Evolutionary conservation across 1,140 invertebrate genomes (phyloP).

Genomic region (Lordiphosa stackelbergi): DNA sequence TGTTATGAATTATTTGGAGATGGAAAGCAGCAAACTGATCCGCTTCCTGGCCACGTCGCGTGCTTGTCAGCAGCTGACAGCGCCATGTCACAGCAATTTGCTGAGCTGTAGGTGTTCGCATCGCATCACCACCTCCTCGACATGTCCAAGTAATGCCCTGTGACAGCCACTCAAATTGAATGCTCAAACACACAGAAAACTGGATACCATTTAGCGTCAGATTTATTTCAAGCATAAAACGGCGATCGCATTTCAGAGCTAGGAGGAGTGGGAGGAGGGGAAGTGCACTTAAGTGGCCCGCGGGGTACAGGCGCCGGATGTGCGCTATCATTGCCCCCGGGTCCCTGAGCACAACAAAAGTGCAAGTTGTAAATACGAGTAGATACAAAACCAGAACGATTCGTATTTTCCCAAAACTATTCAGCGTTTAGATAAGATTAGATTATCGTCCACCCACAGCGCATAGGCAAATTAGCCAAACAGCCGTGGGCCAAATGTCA

Average conservation of each 20-base stretch:
- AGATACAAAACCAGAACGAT: constrained; percentile 17
- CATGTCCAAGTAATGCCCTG: constrained; percentile 46
- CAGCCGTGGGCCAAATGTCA: constrained; percentile 23
- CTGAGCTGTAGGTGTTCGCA: constrained; percentile 48
- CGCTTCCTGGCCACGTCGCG: constrained; percentile 59
- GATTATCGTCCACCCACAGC: constrained; percentile 24
- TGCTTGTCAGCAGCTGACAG: constrained; percentile 75
- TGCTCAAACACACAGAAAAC: constrained; percentile 35
- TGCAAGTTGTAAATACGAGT: constrained; percentile 36
- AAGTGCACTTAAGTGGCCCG: constrained; percentile 62
- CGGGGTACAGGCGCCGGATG: constrained; percentile 59
- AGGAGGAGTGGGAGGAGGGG: constrained; percentile 8
- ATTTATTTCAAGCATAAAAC: constrained; percentile 73
- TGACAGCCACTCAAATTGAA: constrained; percentile 67
- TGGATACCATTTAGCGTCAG: constrained; percentile 63
- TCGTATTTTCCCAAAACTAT: constrained; percentile 43
- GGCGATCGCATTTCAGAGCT: constrained; percentile 60
- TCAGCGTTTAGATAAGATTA: constrained; percentile 32
- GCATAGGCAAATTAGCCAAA: constrained; percentile 52
- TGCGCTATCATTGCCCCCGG: constrained; percentile 30
- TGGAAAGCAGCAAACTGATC: constrained; percentile 41
- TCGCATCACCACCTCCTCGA: constrained; percentile 29
- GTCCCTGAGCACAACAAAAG: background rate
- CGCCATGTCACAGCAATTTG: constrained; percentile 73
- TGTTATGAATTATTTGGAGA: constrained; percentile 67